Evolutionary conservation across 2,113 vertebrate genomes (phyloP).

Genomic region (Oncorhynchus gorbuscha): DNA sequence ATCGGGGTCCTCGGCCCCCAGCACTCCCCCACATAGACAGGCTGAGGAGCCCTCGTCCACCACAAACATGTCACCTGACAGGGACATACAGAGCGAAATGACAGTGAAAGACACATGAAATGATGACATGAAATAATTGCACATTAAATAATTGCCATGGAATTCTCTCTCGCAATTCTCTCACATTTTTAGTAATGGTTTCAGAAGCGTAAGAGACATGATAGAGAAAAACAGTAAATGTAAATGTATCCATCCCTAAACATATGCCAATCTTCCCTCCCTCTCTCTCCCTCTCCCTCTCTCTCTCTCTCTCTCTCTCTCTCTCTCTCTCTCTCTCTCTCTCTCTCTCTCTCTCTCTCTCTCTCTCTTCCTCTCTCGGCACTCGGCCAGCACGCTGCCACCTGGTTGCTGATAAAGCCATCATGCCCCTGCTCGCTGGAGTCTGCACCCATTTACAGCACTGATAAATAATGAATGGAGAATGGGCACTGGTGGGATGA

Average conservation of each 20-base stretch:
- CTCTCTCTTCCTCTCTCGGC: slow-evolving; percentile 33
- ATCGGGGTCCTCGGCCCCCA: slow-evolving; percentile 69
- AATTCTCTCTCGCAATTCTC: no score
- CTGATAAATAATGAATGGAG: slow-evolving; percentile 65
- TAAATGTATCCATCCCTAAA: background rate
- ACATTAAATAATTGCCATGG: no score
- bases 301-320: background rate
- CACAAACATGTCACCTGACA: slow-evolving; percentile 56
- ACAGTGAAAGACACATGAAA: background rate
- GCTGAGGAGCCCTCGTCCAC: slow-evolving; percentile 67
- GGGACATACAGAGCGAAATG: slow-evolving; percentile 4
- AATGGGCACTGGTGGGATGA: slow-evolving; percentile 32
- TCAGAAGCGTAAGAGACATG: no score
- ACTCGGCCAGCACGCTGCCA: slow-evolving; percentile 52
- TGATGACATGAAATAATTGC: background rate
- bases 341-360: slow-evolving; percentile 11
- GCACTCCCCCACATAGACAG: slow-evolving; percentile 53
- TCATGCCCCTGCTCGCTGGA: slow-evolving; percentile 54
- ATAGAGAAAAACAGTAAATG: no score
- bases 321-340: slow-evolving; percentile 19
- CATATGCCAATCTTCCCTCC: background rate
- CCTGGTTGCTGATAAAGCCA: slow-evolving; percentile 64
- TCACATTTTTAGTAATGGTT: no score
- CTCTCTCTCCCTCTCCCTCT: slow-evolving; percentile 2
- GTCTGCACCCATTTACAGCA: slow-evolving; percentile 61